phyloP scores from a whole-genome alignment of 2,113 vertebrate genomes.

The Melospiza georgiana region DNA sequence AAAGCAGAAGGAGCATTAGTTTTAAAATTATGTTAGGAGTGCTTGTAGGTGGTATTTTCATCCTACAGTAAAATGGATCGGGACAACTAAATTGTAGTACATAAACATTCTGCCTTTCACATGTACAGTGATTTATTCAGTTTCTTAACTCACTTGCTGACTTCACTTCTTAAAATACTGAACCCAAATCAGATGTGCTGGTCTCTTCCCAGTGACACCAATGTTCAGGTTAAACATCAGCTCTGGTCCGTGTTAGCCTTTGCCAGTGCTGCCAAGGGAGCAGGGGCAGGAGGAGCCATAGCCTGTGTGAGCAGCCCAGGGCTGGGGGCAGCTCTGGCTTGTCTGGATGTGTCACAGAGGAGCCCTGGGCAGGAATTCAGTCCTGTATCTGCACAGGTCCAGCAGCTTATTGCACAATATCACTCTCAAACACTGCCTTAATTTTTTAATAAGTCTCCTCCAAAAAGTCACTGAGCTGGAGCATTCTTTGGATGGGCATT shows the following conservation, averaged over 20 bases:
- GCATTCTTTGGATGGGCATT: not conserved
- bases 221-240: not conserved
- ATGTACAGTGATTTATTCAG: not conserved
- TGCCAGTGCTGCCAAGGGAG: not conserved
- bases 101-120: not conserved
- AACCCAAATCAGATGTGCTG: not conserved
- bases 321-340: not conserved
- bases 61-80: not conserved
- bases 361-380: not conserved
- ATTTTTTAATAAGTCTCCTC: not conserved
- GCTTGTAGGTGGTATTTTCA: not conserved
- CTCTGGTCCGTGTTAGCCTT: not conserved
- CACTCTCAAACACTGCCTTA: not conserved
- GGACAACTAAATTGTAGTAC: not conserved
- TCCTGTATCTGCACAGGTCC: not conserved
- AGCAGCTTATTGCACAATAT: not conserved
- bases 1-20: not conserved
- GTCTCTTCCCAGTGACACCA: not conserved
- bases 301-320: not conserved
- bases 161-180: not conserved
- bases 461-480: not conserved
- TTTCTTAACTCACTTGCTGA: not conserved
- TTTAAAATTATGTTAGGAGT: not conserved
- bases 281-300: accelerated
- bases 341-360: not conserved